These are phyloP conservation scores for Cochlearius cochlearius DNA, from an alignment of 2,113 vertebrate genomes.

Conservation along the genomic window DNA sequence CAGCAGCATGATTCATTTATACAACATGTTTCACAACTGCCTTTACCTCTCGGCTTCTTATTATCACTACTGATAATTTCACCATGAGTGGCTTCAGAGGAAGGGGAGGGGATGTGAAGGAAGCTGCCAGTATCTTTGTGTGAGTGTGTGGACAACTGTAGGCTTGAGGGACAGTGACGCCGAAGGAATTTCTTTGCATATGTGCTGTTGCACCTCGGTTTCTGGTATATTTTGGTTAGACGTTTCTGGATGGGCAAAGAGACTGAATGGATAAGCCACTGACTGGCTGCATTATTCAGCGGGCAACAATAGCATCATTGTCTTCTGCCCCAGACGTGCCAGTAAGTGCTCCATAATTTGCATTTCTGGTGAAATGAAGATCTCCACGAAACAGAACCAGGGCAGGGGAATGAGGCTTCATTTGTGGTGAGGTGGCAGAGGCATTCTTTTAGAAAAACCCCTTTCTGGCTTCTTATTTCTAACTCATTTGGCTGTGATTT, in stretches of 20 bases:
- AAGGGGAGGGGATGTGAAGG: neutral
- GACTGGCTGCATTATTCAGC: slow-evolving; percentile 30
- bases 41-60: slow-evolving; percentile 53
- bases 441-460: neutral
- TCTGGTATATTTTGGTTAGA: neutral
- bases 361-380: slow-evolving; percentile 50
- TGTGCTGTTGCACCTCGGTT: neutral
- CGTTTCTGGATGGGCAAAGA: neutral
- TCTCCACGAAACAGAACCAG: slow-evolving; percentile 1
- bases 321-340: slow-evolving; percentile 39
- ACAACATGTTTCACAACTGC: slow-evolving; percentile 61
- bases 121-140: neutral
- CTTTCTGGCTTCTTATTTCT: slow-evolving; percentile 13
- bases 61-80: slow-evolving; percentile 43
- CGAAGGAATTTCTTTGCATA: neutral
- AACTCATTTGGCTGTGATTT: slow-evolving; percentile 42
- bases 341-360: slow-evolving; percentile 37
- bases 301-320: slow-evolving; percentile 30
- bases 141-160: neutral
- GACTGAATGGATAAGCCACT: slow-evolving; percentile 1
- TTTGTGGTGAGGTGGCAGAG: slow-evolving; percentile 12
- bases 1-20: slow-evolving; percentile 77
- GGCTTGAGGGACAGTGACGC: neutral
- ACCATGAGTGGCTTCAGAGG: neutral
- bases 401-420: neutral